Percentiles rank a stretch among this genome's conserved stretches.
Conservation (phyloP, 1,140 invertebrate genomes). For the Drosophila gunungcola region DNA sequence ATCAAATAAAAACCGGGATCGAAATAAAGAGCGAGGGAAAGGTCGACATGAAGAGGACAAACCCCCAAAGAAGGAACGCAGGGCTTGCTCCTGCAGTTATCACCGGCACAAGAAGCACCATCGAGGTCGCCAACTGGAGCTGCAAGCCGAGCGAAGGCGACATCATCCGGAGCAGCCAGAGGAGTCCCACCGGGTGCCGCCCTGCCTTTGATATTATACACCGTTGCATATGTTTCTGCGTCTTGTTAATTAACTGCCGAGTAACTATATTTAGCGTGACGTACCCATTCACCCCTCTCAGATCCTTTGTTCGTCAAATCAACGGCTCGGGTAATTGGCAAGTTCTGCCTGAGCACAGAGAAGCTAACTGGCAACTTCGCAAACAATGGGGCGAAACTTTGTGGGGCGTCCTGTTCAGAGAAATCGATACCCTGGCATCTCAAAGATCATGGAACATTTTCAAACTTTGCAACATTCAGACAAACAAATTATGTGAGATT, state of each 20-base stretch:
- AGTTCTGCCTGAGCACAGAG: conserved; percentile 4
- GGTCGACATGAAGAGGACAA: too few relatives aligned
- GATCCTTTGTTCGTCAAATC: conserved; percentile 40
- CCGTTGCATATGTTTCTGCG: conserved; percentile 1
- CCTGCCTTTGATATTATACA: conserved; percentile 4
- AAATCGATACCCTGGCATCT: conserved; percentile 22
- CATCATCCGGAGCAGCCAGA: not conserved
- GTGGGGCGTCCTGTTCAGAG: not conserved
- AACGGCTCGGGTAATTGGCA: conserved; percentile 54
- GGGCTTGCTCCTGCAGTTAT: not conserved
- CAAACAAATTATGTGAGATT: too few relatives aligned
- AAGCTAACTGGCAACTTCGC: conserved; percentile 32
- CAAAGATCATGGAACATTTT: not conserved
- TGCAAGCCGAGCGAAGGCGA: not conserved
- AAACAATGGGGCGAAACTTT: conserved; percentile 29
- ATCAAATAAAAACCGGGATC: not conserved
- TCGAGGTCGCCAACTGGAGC: not conserved
- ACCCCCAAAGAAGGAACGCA: not conserved
- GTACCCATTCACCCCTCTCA: conserved; percentile 6
- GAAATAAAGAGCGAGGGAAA: not conserved
- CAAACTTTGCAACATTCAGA: too few relatives aligned
- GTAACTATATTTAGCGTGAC: conserved; percentile 39
- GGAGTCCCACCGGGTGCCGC: not conserved
- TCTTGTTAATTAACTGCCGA: conserved; percentile 43
- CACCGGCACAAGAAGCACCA: not conserved